A percentile compares a stretch with the other conserved stretches of the same genome.
These are phyloP conservation scores for Hydropotes inermis DNA, from an alignment of 2,113 vertebrate species.

Conservation along the genomic window DNA sequence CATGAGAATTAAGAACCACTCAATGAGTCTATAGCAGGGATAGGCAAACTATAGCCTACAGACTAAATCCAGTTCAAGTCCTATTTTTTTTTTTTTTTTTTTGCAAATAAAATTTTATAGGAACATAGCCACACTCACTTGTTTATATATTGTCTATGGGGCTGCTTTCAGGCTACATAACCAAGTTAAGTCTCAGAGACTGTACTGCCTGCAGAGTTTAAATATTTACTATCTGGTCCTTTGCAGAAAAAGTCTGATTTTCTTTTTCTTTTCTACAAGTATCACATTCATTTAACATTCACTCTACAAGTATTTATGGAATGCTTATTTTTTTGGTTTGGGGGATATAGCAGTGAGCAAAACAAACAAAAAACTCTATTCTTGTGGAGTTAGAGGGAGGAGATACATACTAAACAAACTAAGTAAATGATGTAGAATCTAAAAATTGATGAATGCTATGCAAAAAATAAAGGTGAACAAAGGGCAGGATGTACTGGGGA, in stretches of 20 bases:
- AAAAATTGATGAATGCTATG: neutral
- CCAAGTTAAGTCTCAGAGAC: neutral
- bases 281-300: neutral
- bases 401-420: neutral
- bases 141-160: neutral
- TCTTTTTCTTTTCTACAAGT: slow-evolving; percentile 7
- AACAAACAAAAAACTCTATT: neutral
- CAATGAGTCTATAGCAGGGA: neutral
- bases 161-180: neutral
- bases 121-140: neutral
- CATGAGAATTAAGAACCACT: neutral
- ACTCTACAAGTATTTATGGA: neutral
- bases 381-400: too few relatives aligned
- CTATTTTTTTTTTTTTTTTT: neutral
- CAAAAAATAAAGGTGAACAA: neutral
- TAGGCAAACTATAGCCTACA: neutral
- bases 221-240: neutral
- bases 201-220: neutral
- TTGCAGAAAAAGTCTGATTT: neutral
- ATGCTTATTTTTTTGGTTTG: neutral
- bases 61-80: neutral
- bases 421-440: neutral
- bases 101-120: neutral
- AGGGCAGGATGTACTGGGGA: neutral
- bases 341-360: neutral